Percentiles rank a stretch among this genome's conserved stretches.
Conservation (phyloP, 2,113 vertebrate species). For the Pomatostomus ruficeps region DNA sequence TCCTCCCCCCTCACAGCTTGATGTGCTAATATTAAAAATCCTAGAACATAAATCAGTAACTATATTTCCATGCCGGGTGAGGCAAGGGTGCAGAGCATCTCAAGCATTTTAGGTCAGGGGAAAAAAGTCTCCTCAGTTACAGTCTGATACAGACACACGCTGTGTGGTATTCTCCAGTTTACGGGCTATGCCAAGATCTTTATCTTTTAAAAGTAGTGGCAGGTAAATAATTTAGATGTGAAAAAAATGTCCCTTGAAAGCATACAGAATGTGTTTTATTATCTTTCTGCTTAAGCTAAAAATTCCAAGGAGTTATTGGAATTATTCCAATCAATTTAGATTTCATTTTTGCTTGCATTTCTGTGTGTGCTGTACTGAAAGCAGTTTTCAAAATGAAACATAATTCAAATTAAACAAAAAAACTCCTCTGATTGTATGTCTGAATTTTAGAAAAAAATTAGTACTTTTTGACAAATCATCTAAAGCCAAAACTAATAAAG, state of each 20-base stretch:
- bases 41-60: background rate
- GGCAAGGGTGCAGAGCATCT: background rate
- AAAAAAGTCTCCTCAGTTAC: constrained; percentile 8
- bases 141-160: background rate
- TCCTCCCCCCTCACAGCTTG: background rate
- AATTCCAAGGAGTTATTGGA: constrained; percentile 40
- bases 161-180: constrained; percentile 3
- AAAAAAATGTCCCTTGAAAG: constrained; percentile 45
- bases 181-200: constrained; percentile 41
- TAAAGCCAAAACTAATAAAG: background rate
- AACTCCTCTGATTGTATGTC: background rate
- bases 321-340: constrained; percentile 35
- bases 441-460: constrained; percentile 38
- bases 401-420: background rate
- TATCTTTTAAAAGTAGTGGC: constrained; percentile 54
- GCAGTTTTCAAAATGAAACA: background rate
- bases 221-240: constrained; percentile 67
- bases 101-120: constrained; percentile 19
- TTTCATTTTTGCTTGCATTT: constrained; percentile 4
- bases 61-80: constrained; percentile 3
- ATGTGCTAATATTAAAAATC: constrained; percentile 21
- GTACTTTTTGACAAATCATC: constrained; percentile 4
- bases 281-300: constrained; percentile 40
- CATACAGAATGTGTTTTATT: constrained; percentile 25
- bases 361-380: background rate